phyloP scores from a whole-genome alignment of 2,888 invertebrate species.

The Drosophila histrio region DNA sequence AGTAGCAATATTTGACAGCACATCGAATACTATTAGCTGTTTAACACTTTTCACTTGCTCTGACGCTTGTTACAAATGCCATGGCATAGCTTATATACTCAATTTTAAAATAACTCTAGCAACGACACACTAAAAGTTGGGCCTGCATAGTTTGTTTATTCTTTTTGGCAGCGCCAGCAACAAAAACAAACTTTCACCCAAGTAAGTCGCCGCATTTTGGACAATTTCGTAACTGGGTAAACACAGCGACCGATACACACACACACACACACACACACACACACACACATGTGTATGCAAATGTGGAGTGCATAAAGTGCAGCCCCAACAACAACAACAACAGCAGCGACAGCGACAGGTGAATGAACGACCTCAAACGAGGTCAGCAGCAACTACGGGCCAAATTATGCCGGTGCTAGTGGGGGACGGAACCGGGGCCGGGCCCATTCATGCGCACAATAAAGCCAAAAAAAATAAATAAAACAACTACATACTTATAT shows the following conservation, averaged over 20 bases:
- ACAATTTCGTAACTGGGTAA: constrained; percentile 81
- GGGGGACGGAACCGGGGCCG: constrained; percentile 34
- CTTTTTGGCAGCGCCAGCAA: constrained; percentile 37
- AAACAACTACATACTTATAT: constrained; percentile 50
- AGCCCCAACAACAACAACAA: constrained; percentile 29
- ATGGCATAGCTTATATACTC: neutral
- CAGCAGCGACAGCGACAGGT: constrained; percentile 64
- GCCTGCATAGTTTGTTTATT: constrained; percentile 39
- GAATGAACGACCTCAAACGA: constrained; percentile 82
- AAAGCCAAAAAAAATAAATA: constrained; percentile 54
- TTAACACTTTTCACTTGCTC: no score
- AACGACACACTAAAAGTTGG: constrained; percentile 16
- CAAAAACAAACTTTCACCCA: constrained; percentile 71
- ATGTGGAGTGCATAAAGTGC: constrained; percentile 77
- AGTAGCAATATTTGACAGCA: no score
- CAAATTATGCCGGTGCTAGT: constrained; percentile 57
- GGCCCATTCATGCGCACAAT: constrained; percentile 75
- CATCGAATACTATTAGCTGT: neutral
- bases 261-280: constrained; percentile 8
- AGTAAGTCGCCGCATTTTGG: constrained; percentile 77
- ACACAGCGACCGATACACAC: constrained; percentile 37
- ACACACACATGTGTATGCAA: constrained; percentile 56
- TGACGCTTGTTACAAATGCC: neutral
- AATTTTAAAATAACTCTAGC: neutral
- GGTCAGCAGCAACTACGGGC: constrained; percentile 69